Evolutionary conservation across 1,140 invertebrate species (phyloP).

Genomic region (Cyphomyrmex costatus): DNA sequence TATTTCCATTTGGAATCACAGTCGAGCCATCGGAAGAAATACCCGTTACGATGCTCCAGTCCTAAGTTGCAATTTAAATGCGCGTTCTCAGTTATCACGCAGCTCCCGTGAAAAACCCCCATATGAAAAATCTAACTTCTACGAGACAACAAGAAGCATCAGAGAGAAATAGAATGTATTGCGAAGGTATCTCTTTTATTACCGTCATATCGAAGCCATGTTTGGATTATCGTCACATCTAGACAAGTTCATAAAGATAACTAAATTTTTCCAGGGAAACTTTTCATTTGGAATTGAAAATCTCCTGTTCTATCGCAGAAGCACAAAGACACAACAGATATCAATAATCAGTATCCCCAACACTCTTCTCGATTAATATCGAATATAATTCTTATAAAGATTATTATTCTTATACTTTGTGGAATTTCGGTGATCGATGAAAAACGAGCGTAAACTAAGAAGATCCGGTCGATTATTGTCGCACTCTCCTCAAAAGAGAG

Average conservation of each 20-base stretch:
- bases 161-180: slow-evolving; percentile 29
- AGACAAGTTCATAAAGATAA: not conserved
- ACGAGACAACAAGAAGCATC: not conserved
- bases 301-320: not conserved
- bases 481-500: not conserved
- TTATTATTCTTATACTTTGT: slow-evolving; percentile 11
- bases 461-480: slow-evolving; percentile 55
- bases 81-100: slow-evolving; percentile 27
- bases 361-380: slow-evolving; percentile 13
- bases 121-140: slow-evolving; percentile 27
- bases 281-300: slow-evolving; percentile 1
- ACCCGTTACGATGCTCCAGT: slow-evolving; percentile 2
- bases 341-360: no score
- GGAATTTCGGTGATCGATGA: slow-evolving; percentile 32
- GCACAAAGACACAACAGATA: not conserved
- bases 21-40: slow-evolving; percentile 33
- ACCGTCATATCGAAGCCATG: not conserved
- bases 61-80: slow-evolving; percentile 56
- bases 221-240: slow-evolving; percentile 14
- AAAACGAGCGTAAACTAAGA: slow-evolving; percentile 41
- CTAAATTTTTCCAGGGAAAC: not conserved
- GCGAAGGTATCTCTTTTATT: not conserved
- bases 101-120: not conserved
- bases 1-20: slow-evolving; percentile 48
- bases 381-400: not conserved